Evolutionary conservation across 1,140 invertebrate species (phyloP).

Genomic region (Aphaenogaster ashmeadi): DNA sequence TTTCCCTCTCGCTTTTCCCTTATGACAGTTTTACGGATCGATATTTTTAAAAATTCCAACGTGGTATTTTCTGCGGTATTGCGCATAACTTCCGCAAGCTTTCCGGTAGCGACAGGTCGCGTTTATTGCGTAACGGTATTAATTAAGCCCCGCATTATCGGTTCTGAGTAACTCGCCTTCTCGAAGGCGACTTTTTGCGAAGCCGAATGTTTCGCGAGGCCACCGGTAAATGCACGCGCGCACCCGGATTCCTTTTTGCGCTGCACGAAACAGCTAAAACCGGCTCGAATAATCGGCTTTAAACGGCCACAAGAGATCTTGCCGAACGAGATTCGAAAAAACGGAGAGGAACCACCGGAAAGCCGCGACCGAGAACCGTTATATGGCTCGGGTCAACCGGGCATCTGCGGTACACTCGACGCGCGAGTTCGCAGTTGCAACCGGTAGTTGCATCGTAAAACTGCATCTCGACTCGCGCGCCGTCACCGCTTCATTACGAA

Average conservation of each 20-base stretch:
- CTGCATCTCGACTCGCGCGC: constrained; percentile 36
- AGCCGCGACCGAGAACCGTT: constrained; percentile 70
- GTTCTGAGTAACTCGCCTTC: constrained; percentile 26
- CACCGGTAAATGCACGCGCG: background rate
- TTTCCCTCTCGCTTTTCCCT: background rate
- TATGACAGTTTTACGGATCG: background rate
- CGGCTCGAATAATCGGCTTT: constrained; percentile 71
- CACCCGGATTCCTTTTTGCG: constrained; percentile 18
- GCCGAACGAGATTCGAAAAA: constrained; percentile 65
- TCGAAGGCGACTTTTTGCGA: constrained; percentile 33
- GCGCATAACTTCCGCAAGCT: background rate
- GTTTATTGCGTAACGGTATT: constrained; percentile 30
- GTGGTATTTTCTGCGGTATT: background rate
- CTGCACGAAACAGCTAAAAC: background rate
- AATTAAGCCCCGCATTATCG: constrained; percentile 24
- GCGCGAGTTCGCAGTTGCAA: constrained; percentile 47
- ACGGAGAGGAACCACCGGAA: constrained; percentile 66
- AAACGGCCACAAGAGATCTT: constrained; percentile 59
- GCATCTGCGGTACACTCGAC: constrained; percentile 51
- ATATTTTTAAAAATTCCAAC: background rate
- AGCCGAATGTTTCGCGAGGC: background rate
- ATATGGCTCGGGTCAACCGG: constrained; percentile 69
- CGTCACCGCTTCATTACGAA: constrained; percentile 3
- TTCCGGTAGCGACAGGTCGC: background rate
- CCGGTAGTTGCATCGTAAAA: constrained; percentile 67